A percentile compares a stretch with the other conserved stretches of the same genome.
Evolutionary conservation across 2,113 vertebrate genomes (phyloP).

Genomic region (Callipepla squamata): DNA sequence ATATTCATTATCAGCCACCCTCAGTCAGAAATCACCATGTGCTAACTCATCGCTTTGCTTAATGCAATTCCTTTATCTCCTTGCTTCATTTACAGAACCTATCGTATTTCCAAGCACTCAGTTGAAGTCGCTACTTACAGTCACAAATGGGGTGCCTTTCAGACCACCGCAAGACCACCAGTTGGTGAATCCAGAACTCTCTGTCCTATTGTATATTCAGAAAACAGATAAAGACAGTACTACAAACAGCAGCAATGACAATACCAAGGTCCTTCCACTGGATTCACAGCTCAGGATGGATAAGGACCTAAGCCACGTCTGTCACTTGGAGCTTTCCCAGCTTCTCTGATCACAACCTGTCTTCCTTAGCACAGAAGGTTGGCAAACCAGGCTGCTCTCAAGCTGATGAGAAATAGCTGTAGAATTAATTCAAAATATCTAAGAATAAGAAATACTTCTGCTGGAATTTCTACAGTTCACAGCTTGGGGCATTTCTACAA

Average conservation of each 20-base stretch:
- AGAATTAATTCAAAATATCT: background rate
- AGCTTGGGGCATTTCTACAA: background rate
- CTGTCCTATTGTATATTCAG: background rate
- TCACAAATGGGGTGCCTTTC: background rate
- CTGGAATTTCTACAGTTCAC: background rate
- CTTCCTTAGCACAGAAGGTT: background rate
- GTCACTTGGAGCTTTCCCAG: background rate
- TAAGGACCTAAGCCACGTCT: fast-evolving
- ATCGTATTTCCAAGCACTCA: background rate
- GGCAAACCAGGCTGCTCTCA: background rate
- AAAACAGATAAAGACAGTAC: background rate
- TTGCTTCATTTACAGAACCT: background rate
- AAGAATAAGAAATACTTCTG: background rate
- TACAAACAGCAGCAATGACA: background rate
- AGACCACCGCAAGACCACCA: background rate
- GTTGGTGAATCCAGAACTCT: background rate
- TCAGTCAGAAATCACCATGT: background rate
- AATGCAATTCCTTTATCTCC: background rate
- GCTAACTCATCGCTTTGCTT: background rate
- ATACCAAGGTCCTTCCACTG: background rate
- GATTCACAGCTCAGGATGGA: background rate
- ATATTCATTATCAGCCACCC: background rate
- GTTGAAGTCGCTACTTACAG: conserved; percentile 1
- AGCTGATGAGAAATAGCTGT: background rate
- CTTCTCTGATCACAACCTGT: background rate